Evolutionary conservation across 2,797 vertebrate genomes (phyloP).

Genomic region (Hyperoplus lanceolatus): DNA sequence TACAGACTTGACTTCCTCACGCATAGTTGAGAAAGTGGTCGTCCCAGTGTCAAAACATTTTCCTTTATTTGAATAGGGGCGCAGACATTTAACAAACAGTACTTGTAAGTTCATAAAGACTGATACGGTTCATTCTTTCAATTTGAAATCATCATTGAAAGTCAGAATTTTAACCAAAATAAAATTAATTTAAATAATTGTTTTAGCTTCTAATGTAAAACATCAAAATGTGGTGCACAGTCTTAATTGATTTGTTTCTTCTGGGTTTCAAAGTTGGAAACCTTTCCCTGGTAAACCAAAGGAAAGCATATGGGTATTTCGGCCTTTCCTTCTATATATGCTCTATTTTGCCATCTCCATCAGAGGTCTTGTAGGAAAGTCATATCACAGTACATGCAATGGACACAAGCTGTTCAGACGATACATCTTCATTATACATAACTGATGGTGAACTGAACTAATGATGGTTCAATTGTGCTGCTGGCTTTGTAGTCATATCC

Average conservation of each 20-base stretch:
- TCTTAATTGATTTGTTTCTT: constrained; percentile 35
- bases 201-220: constrained; percentile 5
- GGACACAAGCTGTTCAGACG: constrained; percentile 43
- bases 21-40: constrained; percentile 30
- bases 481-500: constrained; percentile 71
- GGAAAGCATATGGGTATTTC: constrained; percentile 65
- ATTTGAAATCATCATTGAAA: constrained; percentile 16
- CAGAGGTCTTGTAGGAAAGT: constrained; percentile 43
- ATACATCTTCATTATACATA: constrained; percentile 27
- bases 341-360: constrained; percentile 65
- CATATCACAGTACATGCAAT: constrained; percentile 49
- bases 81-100: constrained; percentile 2
- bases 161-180: constrained; percentile 13
- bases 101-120: not conserved
- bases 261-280: constrained; percentile 57
- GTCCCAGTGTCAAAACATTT: constrained; percentile 18
- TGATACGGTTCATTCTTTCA: constrained; percentile 6
- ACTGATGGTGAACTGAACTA: constrained; percentile 13
- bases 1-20: not conserved
- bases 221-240: constrained; percentile 32
- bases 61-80: constrained; percentile 22
- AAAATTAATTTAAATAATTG: constrained; percentile 10
- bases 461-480: constrained; percentile 65
- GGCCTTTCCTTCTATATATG: constrained; percentile 61
- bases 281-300: constrained; percentile 80